Base-by-base conservation (phyloP, 2,888 invertebrate species). In the Athripsodes cinereus region DNA sequence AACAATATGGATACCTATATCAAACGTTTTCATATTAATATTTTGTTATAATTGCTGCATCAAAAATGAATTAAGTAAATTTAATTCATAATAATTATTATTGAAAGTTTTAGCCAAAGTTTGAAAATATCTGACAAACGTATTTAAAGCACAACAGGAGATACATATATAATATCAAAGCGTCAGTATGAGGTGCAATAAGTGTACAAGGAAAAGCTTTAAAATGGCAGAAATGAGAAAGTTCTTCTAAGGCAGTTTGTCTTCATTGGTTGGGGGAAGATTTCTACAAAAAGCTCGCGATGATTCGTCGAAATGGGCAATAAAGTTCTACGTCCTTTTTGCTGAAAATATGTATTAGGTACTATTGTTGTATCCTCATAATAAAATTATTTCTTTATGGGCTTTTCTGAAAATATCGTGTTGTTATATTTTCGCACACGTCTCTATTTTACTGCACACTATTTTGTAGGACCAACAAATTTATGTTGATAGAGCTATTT, bases 191-290 rank as follows among this genome's bases (percentile, higher is more conserved):
- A 50, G 26, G 10, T 50, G 22, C 20, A 55, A 31, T 57, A 48
- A 48, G 18, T 31, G 19, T 57, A 60, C 60, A 57, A 53, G 58
- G 56, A 57, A 62, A 62, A 53, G 62, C 60, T 62, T 62, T 60
- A 62, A 60, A 60, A 58, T 55, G 53, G 55, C 50, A 47, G 26
- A 57, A 31, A 52, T 31, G 51, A 46, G 51, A 57, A 62, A 48
- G 35, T 54, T 49, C 40, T 34, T 44, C 26, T 48, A 22, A 60
- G 49, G 53, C 56, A 60, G 60, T 62, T 62, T 62, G 53, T 62
- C 62, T 62, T 62, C 58, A 60, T 60, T 60, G 60, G 48, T 31
- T 35, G 55, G 52, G 47, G 57, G 21, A 53, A 53, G 55, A 20
- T 40, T 22, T 22, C 3, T 50, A 40, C 22, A 44, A 44, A 55